Percentiles rank a stretch among this genome's conserved stretches.
phyloP scores from a whole-genome alignment of 2,797 vertebrate species.

The Siniperca scherzeri region DNA sequence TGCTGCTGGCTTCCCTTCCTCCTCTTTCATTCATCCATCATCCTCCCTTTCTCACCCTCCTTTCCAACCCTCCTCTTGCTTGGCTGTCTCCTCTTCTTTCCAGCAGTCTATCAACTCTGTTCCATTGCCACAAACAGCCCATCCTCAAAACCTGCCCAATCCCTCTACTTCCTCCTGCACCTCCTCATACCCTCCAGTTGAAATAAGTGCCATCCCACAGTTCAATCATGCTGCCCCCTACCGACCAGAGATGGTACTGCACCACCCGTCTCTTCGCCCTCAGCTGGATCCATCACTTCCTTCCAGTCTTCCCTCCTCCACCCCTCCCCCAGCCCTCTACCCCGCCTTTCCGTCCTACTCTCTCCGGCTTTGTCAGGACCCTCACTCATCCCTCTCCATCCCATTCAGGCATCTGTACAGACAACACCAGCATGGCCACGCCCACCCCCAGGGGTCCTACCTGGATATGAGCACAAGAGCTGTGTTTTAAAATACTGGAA shows the following conservation, averaged over 20 bases:
- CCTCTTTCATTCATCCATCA: constrained; percentile 66
- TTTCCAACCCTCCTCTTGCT: constrained; percentile 70
- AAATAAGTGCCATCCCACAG: constrained; percentile 75
- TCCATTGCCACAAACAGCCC: constrained; percentile 52
- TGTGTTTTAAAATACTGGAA: constrained; percentile 69
- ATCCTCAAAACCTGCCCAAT: constrained; percentile 67
- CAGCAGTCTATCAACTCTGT: constrained; percentile 49
- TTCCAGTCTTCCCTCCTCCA: constrained; percentile 63
- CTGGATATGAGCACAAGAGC: constrained; percentile 80
- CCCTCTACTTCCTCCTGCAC: constrained; percentile 50
- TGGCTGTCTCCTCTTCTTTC: constrained; percentile 59
- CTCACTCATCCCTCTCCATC: constrained; percentile 85
- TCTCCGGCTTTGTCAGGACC: constrained; percentile 85
- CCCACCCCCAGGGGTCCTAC: constrained; percentile 87
- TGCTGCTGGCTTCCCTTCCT: constrained; percentile 52
- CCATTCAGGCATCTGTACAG: constrained; percentile 89
- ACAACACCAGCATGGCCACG: constrained; percentile 87
- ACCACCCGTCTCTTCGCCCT: constrained; percentile 76
- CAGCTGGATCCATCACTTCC: constrained; percentile 74
- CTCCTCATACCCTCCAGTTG: constrained; percentile 73
- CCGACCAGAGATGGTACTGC: constrained; percentile 82
- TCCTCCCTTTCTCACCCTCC: constrained; percentile 69
- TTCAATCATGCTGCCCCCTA: constrained; percentile 78
- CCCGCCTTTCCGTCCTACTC: constrained; percentile 86
- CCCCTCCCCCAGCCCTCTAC: constrained; percentile 75